Conservation (phyloP, 2,113 vertebrate species). For the Calidris pugnax region DNA sequence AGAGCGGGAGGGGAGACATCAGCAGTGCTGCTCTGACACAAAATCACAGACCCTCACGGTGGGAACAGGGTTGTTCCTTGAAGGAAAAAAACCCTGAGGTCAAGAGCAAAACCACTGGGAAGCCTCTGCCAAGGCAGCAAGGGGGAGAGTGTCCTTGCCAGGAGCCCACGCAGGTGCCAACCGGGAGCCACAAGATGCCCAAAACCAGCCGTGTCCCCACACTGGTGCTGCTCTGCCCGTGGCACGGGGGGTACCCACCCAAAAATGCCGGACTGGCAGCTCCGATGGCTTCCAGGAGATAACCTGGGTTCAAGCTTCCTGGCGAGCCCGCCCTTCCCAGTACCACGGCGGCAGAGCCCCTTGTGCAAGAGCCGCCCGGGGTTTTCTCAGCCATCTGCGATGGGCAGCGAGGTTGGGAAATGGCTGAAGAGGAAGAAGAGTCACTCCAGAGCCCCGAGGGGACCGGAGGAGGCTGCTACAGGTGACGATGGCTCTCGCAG, state of each 20-base stretch:
- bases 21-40: not conserved
- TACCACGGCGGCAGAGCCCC: not conserved
- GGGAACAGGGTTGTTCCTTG: rapidly evolving
- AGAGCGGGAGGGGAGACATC: not conserved
- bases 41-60: rapidly evolving
- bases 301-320: not conserved
- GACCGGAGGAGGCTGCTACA: rapidly evolving
- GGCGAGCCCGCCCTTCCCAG: not conserved
- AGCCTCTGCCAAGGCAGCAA: not conserved
- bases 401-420: not conserved
- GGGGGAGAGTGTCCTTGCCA: not conserved
- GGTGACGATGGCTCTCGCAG: not conserved
- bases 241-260: not conserved
- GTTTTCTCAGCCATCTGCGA: not conserved
- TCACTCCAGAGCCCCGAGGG: not conserved
- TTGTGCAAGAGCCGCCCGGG: not conserved
- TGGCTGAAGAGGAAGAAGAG: not conserved
- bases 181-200: not conserved
- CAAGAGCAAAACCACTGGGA: not conserved
- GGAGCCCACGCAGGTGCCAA: not conserved
- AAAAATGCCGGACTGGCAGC: not conserved
- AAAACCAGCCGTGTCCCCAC: rapidly evolving
- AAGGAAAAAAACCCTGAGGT: not conserved
- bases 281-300: not conserved
- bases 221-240: rapidly evolving